Evolutionary conservation across 2,797 vertebrate genomes (phyloP), one percentile per base, ranked within the genome.

Genomic region (Astyanax mexicanus): DNA sequence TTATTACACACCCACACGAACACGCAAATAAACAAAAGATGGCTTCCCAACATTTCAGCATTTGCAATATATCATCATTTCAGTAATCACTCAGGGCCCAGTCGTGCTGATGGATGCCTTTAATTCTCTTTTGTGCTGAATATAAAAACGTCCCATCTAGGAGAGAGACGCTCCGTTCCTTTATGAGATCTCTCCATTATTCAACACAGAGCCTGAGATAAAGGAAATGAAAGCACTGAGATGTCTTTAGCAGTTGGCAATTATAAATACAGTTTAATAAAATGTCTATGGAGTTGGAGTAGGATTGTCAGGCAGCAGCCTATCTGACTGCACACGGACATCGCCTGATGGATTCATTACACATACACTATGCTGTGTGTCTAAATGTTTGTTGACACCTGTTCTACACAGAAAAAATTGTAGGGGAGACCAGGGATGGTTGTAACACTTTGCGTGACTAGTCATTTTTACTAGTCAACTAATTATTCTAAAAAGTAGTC

Each of bases 71-170:
- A 61, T 19, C 35, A 61, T 13, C 9, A 21, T 42, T 62, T 62
- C 60, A 42, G 6, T 38, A 42, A 68, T 27, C 7, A 11, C 19
- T 52, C 17, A 21, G 58, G 11, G 11, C 32, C 32, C 11, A 72
- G 54, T 51, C 11, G 11, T 38, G 25, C 62, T 51, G 47, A 79
- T 72, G 13, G 57, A 72, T 79, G 61, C 12, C 4, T 78, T 75
- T 72, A 75, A 77, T 69, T 69, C n/a, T 44, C 44, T 47, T 44
- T 49, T 45, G 57, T 42, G 52, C 37, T 19, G 51, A 21, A 29
- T 15, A 57, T 57, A 57, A 55, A 55, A 13, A 29, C 12, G 58
- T 32, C 72, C 17, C 29, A 11, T 54, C 32, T 35, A 72, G 17
- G 52, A 55, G 47, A 35, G 35, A 35, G 9, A 54, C 29, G n/a